Evolutionary conservation across 23 tunicate species (phyloP).

Genomic region (Ciona savignyi): DNA sequence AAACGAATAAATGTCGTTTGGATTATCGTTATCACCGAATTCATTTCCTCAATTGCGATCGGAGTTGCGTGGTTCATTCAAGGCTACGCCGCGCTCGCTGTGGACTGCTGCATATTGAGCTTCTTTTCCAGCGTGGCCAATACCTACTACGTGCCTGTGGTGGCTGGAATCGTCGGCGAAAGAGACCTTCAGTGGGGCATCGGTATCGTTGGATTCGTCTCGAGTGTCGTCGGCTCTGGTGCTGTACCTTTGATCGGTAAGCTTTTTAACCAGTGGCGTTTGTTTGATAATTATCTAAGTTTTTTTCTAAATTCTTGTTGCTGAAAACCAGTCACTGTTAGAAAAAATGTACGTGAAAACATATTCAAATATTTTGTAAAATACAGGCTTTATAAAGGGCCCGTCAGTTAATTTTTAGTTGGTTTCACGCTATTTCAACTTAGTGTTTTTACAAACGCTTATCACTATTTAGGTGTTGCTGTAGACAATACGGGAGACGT

Average conservation of each 20-base stretch:
- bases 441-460: too few relatives aligned
- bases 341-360: too few relatives aligned
- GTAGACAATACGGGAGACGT: slow-evolving; percentile 10
- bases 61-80: slow-evolving; percentile 2
- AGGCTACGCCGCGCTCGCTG: neutral
- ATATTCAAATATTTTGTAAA: too few relatives aligned
- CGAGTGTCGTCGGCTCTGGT: slow-evolving; percentile 6
- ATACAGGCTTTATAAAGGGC: too few relatives aligned
- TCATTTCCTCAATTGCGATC: neutral
- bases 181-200: slow-evolving; percentile 15
- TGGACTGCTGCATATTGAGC: neutral
- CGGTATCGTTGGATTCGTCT: slow-evolving; percentile 11
- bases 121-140: neutral
- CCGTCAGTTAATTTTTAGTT: too few relatives aligned
- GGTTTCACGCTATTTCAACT: too few relatives aligned
- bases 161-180: slow-evolving; percentile 8
- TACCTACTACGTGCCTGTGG: slow-evolving; percentile 8
- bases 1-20: neutral
- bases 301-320: too few relatives aligned
- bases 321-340: too few relatives aligned
- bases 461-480: neutral
- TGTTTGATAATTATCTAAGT: too few relatives aligned
- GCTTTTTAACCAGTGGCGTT: too few relatives aligned
- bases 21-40: slow-evolving; percentile 6
- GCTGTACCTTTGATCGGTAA: slow-evolving; percentile 12